A percentile compares a stretch with the other conserved stretches of the same genome.
Conservation (phyloP, 2,888 invertebrate genomes). For the Germaria angustata region DNA sequence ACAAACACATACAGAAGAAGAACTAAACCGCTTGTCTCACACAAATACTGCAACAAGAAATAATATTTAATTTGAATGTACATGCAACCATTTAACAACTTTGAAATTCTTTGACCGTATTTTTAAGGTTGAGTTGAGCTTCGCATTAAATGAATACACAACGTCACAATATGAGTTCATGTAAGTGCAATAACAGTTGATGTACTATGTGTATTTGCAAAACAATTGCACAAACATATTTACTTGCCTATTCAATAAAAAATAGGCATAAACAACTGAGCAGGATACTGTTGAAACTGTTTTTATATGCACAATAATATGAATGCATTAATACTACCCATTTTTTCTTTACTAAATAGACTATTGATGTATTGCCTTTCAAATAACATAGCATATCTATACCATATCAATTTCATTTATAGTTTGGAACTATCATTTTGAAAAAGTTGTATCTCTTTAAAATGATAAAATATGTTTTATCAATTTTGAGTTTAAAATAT, state of each 20-base stretch:
- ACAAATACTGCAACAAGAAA: not conserved
- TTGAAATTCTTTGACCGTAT: slow-evolving; percentile 65
- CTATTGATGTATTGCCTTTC: too few relatives aligned
- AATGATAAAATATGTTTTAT: too few relatives aligned
- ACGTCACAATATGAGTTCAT: slow-evolving; percentile 3
- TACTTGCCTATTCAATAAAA: too few relatives aligned
- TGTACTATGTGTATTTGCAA: not conserved
- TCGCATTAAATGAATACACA: slow-evolving; percentile 27
- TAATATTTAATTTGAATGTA: not conserved
- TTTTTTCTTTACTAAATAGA: too few relatives aligned
- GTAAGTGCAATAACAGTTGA: not conserved
- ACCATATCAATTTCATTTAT: too few relatives aligned
- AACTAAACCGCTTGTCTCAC: not conserved
- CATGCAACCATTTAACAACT: slow-evolving; percentile 47
- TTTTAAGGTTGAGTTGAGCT: slow-evolving; percentile 54
- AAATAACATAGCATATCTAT: too few relatives aligned
- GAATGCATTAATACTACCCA: too few relatives aligned
- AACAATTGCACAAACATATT: not conserved
- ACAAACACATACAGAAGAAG: not conserved
- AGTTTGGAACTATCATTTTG: too few relatives aligned
- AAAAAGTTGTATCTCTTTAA: too few relatives aligned
- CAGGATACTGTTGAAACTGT: not conserved
- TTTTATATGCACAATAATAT: too few relatives aligned
- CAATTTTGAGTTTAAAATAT: too few relatives aligned
- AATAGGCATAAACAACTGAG: not conserved